Conservation (phyloP, 1,140 invertebrate genomes). For the Macrotrachela quadricornifera region DNA sequence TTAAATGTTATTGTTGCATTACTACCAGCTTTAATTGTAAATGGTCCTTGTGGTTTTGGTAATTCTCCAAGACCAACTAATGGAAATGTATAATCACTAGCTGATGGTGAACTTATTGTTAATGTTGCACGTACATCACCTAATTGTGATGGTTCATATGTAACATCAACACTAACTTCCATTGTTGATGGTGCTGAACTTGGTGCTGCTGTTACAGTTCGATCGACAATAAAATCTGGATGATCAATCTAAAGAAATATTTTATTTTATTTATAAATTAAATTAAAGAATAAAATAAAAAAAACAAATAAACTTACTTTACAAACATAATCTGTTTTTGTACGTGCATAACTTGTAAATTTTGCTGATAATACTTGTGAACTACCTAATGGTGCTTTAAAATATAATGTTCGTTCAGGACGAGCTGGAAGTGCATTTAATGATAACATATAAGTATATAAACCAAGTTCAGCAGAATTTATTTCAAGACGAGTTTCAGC, state of each 20-base stretch:
- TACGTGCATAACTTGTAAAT: conserved; percentile 29
- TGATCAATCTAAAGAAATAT: conserved; percentile 21
- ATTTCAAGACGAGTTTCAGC: conserved; percentile 20
- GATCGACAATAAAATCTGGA: conserved; percentile 27
- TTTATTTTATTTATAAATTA: neutral
- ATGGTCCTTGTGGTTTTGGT: conserved; percentile 30
- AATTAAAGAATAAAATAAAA: neutral
- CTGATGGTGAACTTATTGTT: conserved; percentile 19
- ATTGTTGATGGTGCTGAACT: conserved; percentile 23
- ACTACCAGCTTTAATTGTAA: conserved; percentile 22
- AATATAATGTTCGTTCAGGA: conserved; percentile 25
- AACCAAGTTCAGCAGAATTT: conserved; percentile 22
- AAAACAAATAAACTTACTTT: conserved; percentile 18
- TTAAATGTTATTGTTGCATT: conserved; percentile 24
- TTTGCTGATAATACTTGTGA: conserved; percentile 19
- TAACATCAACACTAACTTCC: conserved; percentile 25
- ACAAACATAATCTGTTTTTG: conserved; percentile 29
- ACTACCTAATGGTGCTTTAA: conserved; percentile 22
- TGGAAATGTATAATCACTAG: conserved; percentile 28
- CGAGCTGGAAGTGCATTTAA: conserved; percentile 21
- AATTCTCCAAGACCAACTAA: conserved; percentile 23
- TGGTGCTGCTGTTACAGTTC: conserved; percentile 19
- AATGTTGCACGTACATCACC: conserved; percentile 22
- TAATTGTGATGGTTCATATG: conserved; percentile 27
- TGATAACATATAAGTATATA: conserved; percentile 25